phyloP scores from a whole-genome alignment of 2,888 invertebrate genomes.

The Lottia scabra region DNA sequence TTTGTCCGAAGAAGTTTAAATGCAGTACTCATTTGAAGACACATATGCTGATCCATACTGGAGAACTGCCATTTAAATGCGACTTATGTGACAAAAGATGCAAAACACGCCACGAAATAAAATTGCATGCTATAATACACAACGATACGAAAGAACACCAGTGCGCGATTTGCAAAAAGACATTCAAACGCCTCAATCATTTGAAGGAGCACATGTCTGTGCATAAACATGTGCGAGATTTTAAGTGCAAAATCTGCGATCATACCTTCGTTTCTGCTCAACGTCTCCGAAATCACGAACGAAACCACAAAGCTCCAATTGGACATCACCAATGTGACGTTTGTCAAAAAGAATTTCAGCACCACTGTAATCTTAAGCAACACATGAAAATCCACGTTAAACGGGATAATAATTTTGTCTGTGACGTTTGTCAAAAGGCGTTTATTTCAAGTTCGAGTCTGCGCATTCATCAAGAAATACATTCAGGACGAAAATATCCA shows the following conservation, averaged over 20 bases:
- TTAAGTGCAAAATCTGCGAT: too few species aligned
- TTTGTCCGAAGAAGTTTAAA: not conserved
- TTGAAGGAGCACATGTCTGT: too few species aligned
- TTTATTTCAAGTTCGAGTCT: not conserved
- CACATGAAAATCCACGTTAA: not conserved
- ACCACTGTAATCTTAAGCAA: not conserved
- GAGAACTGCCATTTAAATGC: not conserved
- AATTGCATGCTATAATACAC: not conserved
- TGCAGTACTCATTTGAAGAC: not conserved
- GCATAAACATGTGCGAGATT: too few species aligned
- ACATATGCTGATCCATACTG: not conserved
- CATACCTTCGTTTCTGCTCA: too few species aligned
- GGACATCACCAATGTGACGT: too few species aligned
- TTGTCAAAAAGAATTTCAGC: too few species aligned
- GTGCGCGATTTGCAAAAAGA: too few species aligned
- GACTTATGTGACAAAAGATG: not conserved
- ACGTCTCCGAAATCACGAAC: too few species aligned
- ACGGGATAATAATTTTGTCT: not conserved
- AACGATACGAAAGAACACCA: not conserved
- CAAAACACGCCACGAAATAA: not conserved
- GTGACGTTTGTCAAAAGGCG: not conserved
- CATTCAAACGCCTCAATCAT: too few species aligned
- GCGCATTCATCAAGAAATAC: not conserved
- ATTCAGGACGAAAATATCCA: not conserved
- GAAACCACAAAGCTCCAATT: too few species aligned